Evolutionary conservation across 2,797 vertebrate species (phyloP), one percentile per base, ranked within the genome.

Genomic region (Petrocephalus schoutedeni): DNA sequence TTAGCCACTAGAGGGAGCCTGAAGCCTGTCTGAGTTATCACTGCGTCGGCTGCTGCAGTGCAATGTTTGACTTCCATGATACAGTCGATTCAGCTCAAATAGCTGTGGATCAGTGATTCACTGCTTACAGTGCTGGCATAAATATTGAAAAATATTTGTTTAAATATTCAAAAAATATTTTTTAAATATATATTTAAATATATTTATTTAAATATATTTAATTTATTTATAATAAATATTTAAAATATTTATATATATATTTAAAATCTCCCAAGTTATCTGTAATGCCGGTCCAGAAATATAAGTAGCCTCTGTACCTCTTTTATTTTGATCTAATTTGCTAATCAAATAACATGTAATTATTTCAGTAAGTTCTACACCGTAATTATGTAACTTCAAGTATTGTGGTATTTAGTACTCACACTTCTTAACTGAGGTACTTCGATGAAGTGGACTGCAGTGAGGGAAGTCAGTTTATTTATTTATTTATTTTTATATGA

Each of bases 1-100:
- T 86, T 54, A 16, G 9, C 85, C 89, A 90, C 86, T 77, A 89
- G 88, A 85, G 86, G 89, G 89, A 23, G 86, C 82, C 83, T 56
- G 56, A 74, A 61, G 14, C 41, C 36, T 51, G 64, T 74, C 4
- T 85, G 59, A 53, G 80, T 84, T 84, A 23, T 54, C 21, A 12
- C n/a, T 54, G 45, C 1, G 21, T 23, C 14, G 74, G 36, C 41
- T 80, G 16, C 74, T 80, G 74, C 74, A 49, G 36, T 77, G 71
- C 71, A 77, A 19, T 9, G 14, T 41, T 12, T 2, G 5, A 41
- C 10, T 74, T 32, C 32, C 41, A 19, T 80, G 36, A 80, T 80
- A 49, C 74, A 41, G 71, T 77, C 28, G 16, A 77, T 77, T n/a
- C 36, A 45, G 41, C 19, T 45, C 8, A n/a, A 49, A 49, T 49